Conservation (phyloP, 2,797 vertebrate species). For the Megaceryle alcyon region DNA sequence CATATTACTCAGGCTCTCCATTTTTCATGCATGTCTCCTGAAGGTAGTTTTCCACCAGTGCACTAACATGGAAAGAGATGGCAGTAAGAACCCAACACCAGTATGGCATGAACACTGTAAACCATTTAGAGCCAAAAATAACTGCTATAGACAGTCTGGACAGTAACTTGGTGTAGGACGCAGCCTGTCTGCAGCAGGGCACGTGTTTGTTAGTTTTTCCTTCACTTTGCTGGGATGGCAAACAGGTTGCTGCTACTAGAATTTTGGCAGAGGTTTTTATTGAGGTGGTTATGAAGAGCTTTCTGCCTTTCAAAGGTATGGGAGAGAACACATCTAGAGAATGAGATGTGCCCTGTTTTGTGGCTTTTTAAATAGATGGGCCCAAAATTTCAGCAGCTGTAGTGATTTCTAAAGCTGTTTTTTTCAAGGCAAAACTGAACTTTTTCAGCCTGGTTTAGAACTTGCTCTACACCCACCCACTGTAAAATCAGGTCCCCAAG, state of each 20-base stretch:
- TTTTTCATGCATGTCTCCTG: neutral
- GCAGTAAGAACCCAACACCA: neutral
- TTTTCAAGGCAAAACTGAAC: neutral
- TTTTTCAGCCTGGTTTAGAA: neutral
- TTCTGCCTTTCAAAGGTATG: neutral
- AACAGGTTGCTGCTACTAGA: neutral
- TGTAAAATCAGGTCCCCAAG: neutral
- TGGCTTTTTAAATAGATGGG: neutral
- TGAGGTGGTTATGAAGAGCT: neutral
- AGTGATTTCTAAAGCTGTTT: neutral
- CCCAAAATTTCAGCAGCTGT: neutral
- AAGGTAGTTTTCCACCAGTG: neutral
- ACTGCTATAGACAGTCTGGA: neutral
- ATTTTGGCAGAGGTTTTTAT: neutral
- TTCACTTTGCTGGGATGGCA: neutral
- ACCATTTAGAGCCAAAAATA: neutral
- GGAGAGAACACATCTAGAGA: neutral
- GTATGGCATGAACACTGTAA: neutral
- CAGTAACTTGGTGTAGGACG: neutral
- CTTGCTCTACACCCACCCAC: neutral
- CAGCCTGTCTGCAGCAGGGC: neutral
- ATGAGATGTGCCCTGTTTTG: neutral
- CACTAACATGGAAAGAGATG: neutral
- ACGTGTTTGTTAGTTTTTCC: neutral
- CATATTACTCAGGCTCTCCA: neutral